Conservation (phyloP, 2,888 invertebrate genomes). For the Ophion ellenae region DNA sequence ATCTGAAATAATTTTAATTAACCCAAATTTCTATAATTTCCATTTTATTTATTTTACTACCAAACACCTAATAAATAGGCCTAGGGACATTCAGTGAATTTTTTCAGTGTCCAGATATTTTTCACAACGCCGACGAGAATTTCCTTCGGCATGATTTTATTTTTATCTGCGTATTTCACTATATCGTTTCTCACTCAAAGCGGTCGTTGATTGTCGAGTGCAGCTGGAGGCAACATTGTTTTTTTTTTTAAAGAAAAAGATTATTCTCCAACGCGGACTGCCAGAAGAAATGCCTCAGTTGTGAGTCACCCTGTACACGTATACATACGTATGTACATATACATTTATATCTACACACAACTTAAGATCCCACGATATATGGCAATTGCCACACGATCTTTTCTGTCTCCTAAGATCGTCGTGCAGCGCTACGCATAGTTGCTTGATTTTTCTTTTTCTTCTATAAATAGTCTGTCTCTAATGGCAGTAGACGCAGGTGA, state of each 20-base stretch:
- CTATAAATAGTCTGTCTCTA: constrained; percentile 75
- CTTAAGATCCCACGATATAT: constrained; percentile 38
- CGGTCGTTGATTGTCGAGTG: background rate
- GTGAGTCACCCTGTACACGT: background rate
- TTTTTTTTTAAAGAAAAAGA: background rate
- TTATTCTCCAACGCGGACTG: background rate
- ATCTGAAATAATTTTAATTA: no score
- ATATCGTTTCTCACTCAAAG: background rate
- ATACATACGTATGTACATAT: background rate
- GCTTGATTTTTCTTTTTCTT: constrained; percentile 67
- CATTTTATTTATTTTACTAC: background rate
- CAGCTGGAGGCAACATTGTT: background rate
- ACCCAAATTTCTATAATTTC: background rate
- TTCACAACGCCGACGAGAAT: background rate
- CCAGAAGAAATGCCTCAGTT: background rate
- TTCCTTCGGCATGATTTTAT: background rate
- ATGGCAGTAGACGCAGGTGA: constrained; percentile 73
- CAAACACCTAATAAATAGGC: background rate
- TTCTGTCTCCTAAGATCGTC: constrained; percentile 30
- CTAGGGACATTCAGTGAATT: background rate
- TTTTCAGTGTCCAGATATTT: background rate
- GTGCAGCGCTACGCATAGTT: background rate
- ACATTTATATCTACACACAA: background rate
- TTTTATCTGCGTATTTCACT: background rate
- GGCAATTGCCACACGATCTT: constrained; percentile 52